Conservation (phyloP, 2,113 vertebrate species). For the Neofelis nebulosa region DNA sequence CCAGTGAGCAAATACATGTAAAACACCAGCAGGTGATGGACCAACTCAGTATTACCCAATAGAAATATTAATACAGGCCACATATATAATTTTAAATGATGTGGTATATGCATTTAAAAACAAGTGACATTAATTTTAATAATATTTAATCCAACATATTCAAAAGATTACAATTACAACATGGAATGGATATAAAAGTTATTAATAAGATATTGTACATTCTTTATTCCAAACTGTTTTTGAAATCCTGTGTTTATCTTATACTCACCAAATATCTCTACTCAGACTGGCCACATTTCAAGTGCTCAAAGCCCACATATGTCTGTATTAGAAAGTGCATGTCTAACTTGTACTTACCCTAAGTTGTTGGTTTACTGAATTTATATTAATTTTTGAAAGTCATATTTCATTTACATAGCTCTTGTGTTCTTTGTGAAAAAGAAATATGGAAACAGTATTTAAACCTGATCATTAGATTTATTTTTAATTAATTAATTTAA, state of each 20-base stretch:
- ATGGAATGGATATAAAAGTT: background rate
- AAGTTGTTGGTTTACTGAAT: background rate
- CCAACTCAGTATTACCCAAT: background rate
- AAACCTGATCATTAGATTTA: background rate
- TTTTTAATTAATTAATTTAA: background rate
- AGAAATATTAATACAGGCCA: background rate
- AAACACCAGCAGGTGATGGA: background rate
- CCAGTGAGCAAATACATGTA: background rate
- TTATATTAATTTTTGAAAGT: background rate
- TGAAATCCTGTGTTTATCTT: background rate
- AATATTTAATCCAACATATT: background rate
- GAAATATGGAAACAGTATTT: background rate
- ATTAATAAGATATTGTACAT: background rate
- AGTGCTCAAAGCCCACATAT: background rate
- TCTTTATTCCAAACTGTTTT: background rate
- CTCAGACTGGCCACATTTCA: background rate
- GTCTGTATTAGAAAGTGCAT: background rate
- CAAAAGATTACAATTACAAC: background rate
- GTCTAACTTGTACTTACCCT: slow-evolving; percentile 80
- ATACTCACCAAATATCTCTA: background rate
- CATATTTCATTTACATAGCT: background rate
- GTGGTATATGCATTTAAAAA: background rate
- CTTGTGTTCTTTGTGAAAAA: background rate
- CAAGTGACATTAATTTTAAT: background rate
- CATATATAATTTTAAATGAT: background rate